Evolutionary conservation across 1,140 invertebrate species (phyloP), one percentile per base, ranked within the genome.

Genomic region (Drosophila ambigua): DNA sequence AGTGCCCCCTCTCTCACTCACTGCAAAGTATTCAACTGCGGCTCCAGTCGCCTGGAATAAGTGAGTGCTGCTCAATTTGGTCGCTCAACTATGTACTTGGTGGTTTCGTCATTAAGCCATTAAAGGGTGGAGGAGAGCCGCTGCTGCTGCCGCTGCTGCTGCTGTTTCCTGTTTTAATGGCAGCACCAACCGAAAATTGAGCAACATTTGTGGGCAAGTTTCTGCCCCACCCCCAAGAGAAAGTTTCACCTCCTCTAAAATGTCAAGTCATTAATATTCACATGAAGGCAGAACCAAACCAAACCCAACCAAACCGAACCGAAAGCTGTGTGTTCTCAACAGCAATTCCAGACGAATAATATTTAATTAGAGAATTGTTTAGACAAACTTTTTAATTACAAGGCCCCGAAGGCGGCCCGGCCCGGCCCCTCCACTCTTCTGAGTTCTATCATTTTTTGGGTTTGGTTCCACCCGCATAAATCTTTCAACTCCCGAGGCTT

Each of bases 301-400:
- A 7, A 28, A 28, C 31, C 9, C 16, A 16, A 16, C 16, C 16
- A 16, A 16, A 16, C 16, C 16, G 16, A 16, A 39, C 3, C 11
- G 35, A 13, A 39, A 67, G 55, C 63, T 46, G 61, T 62, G 9
- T 39, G 35, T 49, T 62, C 54, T 51, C 58, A 44, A 23, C 44
- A 69, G 58, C 66, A 55, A 60, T 61, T 66, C 61, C 62, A 80
- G 69, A 74, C 80, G 69, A 79, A 83, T 88, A 79, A 88, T 79
- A 87, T 87, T 87, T 87, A 87, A 87, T 87, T 87, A 79, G 67
- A 87, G 83, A 87, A 88, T 83, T 87, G 82, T 87, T 88, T 87
- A 88, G 83, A 79, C 75, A 63, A 88, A 87, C 75, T 88, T 87
- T 87, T 87, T 85, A 85, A 85, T 85, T 85, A 81, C 81, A 49